Base-by-base conservation (phyloP, 2,888 invertebrate species). In the Pandemis corylana region DNA sequence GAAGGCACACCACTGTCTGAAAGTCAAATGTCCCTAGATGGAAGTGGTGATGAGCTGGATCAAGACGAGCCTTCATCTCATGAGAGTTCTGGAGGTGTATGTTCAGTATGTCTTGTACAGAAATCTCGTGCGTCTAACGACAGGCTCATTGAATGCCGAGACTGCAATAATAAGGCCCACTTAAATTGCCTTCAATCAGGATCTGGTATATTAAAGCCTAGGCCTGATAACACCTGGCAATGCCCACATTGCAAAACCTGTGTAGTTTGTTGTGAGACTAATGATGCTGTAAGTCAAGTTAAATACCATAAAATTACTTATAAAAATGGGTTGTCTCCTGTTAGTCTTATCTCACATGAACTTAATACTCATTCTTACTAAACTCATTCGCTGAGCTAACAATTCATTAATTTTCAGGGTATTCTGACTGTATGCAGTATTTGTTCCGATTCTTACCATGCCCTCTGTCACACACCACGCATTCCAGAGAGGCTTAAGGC, bases 221-320 rank as follows among this genome's bases (percentile, higher is more conserved):
- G 95, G 65, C 95, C 95, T 59, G 96, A 96, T 79, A 96, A 96
- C 79, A 96, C 96, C 46, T 99, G 98, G 97, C 98, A 98, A 82
- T 99, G 99, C 87, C 97, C 97, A 69, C 97, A 97, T 85, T 99
- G 98, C 84, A 98, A 98, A 89, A 97, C 96, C 12, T 99, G 99
- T 89, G 96, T 96, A 64, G 94, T 97, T 59, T 98, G 98, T 85
- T 96, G 96, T 81, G 97, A 97, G 91, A 96, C 97, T 9, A 96
- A 96, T 81, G 96, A 96, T 90, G 96, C 96, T 86, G 96, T 97
- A 94, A 95, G 96, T 36, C 2, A 36, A 36, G 28, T 36, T 36
- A 2, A 2, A 36, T 36, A 36, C 20, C 20, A 20, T 0, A 20
- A 20, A 20, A 20, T 20, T 20, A 20, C 20, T 20, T 20, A 20